A percentile compares a stretch with the other conserved stretches of the same genome.
Evolutionary conservation across 2,888 invertebrate species (phyloP).

Genomic region (Tetrapedia diversipes): DNA sequence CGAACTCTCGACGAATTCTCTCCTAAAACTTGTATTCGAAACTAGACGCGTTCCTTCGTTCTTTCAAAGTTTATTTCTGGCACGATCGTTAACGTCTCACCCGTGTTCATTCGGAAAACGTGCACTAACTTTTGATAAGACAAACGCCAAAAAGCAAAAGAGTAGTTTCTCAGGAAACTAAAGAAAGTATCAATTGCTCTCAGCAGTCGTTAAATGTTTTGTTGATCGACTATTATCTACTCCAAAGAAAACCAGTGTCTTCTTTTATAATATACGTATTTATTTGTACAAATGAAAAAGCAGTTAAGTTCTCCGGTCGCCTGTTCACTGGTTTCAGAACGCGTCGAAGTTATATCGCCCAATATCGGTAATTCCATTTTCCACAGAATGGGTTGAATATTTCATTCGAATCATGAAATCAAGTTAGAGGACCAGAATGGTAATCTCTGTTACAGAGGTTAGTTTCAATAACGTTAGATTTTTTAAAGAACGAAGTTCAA

Average conservation of each 20-base stretch:
- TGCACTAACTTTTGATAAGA: not conserved
- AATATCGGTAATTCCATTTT: not conserved
- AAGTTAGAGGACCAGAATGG: not conserved
- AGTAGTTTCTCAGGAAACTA: not conserved
- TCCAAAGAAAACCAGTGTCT: too few relatives aligned
- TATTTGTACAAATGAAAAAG: too few relatives aligned
- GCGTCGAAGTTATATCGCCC: not conserved
- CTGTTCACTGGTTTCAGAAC: not conserved
- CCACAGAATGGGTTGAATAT: not conserved
- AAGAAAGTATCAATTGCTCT: not conserved
- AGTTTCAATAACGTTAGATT: not conserved
- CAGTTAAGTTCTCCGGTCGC: too few relatives aligned
- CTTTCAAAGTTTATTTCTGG: constrained; percentile 7
- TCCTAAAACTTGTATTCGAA: too few relatives aligned
- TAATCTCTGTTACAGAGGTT: not conserved
- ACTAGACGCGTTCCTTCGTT: not conserved
- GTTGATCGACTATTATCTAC: too few relatives aligned
- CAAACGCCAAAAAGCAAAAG: not conserved
- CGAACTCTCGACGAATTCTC: not conserved
- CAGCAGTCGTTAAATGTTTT: not conserved
- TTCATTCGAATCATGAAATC: not conserved
- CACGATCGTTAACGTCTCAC: not conserved
- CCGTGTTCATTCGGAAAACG: not conserved
- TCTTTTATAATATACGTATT: too few relatives aligned
- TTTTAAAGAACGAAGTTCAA: too few relatives aligned